Evolutionary conservation across 2,888 invertebrate genomes (phyloP).

Genomic region (Sphaerophoria taeniata): DNA sequence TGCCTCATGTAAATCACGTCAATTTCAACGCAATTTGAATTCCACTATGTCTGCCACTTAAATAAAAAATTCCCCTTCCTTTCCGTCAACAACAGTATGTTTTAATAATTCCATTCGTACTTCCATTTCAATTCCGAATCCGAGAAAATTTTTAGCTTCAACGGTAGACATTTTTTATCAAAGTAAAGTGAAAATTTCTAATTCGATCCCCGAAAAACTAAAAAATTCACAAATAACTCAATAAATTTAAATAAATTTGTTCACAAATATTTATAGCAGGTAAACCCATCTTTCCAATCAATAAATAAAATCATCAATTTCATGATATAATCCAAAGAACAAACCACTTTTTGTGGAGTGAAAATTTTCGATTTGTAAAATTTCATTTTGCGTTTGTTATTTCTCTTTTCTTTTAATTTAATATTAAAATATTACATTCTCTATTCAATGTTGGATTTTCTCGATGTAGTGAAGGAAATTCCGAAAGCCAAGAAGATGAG

Average conservation of each 20-base stretch:
- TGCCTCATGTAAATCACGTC: too few relatives aligned
- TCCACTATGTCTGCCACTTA: conserved; percentile 1
- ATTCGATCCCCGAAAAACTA: conserved; percentile 36
- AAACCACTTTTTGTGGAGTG: conserved; percentile 28
- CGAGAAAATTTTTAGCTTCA: conserved; percentile 33
- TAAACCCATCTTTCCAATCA: conserved; percentile 8
- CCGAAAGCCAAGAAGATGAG: conserved; percentile 72
- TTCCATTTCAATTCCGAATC: conserved; percentile 47
- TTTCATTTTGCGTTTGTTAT: conserved; percentile 8
- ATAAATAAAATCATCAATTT: background rate
- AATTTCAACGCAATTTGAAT: too few relatives aligned
- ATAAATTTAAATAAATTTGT: background rate
- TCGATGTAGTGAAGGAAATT: conserved; percentile 49
- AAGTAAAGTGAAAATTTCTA: conserved; percentile 55
- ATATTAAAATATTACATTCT: background rate
- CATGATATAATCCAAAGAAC: conserved; percentile 11
- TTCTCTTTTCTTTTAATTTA: conserved; percentile 15
- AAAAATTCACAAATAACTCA: conserved; percentile 30
- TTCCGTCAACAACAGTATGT: background rate
- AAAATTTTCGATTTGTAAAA: conserved; percentile 21
- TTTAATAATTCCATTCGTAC: conserved; percentile 34
- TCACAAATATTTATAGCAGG: conserved; percentile 30
- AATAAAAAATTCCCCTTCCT: background rate
- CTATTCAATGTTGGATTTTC: background rate
- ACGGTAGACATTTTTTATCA: conserved; percentile 71